Percentiles rank a stretch among this genome's conserved stretches.
phyloP scores from a whole-genome alignment of 2,113 vertebrate species.

The Neoarius graeffei region DNA sequence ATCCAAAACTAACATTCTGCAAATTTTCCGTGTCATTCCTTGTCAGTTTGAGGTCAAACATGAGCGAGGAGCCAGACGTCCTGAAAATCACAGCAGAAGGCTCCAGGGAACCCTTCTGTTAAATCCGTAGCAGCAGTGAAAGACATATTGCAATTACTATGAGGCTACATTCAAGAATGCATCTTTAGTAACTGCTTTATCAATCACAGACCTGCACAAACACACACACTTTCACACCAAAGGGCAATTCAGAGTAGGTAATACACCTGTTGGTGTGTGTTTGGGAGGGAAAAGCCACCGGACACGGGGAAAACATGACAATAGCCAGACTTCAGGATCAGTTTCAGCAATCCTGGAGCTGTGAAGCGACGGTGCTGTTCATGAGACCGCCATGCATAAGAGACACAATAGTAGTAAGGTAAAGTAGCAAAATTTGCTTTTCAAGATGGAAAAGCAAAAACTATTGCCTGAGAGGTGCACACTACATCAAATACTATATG shows the following conservation, averaged over 20 bases:
- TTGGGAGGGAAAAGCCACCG: slow-evolving; percentile 3
- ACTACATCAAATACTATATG: not conserved
- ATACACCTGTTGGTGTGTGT: not conserved
- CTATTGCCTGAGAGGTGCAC: not conserved
- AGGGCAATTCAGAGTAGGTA: not conserved
- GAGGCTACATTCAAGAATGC: slow-evolving; percentile 2
- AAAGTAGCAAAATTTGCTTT: not conserved
- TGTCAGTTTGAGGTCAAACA: slow-evolving; percentile 28
- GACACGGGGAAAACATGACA: not conserved
- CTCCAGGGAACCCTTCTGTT: not conserved
- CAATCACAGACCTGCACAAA: not conserved
- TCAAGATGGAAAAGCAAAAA: not conserved
- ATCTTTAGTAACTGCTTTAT: not conserved
- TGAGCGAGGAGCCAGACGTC: slow-evolving; percentile 6
- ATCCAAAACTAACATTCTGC: slow-evolving; percentile 39
- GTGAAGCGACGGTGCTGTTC: not conserved
- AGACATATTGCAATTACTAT: not conserved
- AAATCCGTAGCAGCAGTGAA: slow-evolving; percentile 3
- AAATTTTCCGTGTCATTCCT: slow-evolving; percentile 42
- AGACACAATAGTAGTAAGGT: not conserved
- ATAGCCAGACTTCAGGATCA: not conserved
- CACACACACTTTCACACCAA: not conserved
- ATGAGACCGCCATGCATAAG: too few relatives aligned
- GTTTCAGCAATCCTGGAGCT: not conserved
- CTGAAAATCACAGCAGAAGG: not conserved